A percentile compares a stretch with the other conserved stretches of the same genome.
Evolutionary conservation across 2,888 invertebrate genomes (phyloP).

Genomic region (Platynereis dumerilii): DNA sequence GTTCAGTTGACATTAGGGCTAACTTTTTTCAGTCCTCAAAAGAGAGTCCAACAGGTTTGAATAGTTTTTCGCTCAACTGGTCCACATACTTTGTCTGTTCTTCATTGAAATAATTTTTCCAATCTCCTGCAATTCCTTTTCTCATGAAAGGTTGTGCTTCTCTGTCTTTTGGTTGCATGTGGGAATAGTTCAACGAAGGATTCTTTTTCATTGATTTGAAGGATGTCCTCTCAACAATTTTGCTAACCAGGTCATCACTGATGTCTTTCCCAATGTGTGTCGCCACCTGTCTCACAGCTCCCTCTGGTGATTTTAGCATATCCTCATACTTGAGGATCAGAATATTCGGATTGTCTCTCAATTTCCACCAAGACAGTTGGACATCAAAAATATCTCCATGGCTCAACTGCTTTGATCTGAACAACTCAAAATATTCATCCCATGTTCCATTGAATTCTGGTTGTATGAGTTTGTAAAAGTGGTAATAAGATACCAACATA

Average conservation of each 20-base stretch:
- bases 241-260: not conserved
- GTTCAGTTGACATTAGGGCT: no score
- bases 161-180: not conserved
- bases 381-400: constrained; percentile 13
- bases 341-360: not conserved
- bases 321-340: constrained; percentile 18
- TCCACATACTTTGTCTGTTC: constrained; percentile 12
- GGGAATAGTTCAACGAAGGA: not conserved
- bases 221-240: constrained; percentile 3
- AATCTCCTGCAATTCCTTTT: constrained; percentile 15
- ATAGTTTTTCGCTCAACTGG: not conserved
- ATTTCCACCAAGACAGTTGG: constrained; percentile 12
- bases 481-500: constrained; percentile 7
- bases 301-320: not conserved
- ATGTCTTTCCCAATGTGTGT: constrained; percentile 5
- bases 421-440: constrained; percentile 12
- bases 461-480: constrained; percentile 9
- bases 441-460: constrained; percentile 5
- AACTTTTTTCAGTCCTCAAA: no score
- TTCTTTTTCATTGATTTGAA: constrained; percentile 18
- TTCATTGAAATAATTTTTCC: not conserved
- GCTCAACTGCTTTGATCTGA: constrained; percentile 6
- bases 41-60: no score
- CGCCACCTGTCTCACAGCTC: constrained; percentile 1
- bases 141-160: constrained; percentile 9